Conservation (phyloP, 2,888 invertebrate species). For the Nineta flava region DNA sequence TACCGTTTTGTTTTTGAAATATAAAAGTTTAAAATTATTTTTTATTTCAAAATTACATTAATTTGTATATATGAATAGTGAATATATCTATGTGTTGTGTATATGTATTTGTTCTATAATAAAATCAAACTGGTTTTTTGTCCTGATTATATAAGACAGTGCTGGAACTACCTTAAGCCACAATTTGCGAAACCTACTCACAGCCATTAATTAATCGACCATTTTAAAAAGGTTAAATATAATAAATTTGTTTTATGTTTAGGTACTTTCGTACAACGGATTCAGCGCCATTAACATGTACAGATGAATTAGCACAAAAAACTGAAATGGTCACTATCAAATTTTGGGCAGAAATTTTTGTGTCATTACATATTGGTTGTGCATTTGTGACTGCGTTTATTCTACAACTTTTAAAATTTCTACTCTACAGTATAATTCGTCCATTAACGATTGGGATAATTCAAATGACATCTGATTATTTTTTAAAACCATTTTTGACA, state of each 20-base stretch:
- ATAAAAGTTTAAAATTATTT: too few species aligned
- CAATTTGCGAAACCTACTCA: too few species aligned
- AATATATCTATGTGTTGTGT: too few species aligned
- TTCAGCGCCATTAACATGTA: conserved; percentile 36
- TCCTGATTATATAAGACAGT: too few species aligned
- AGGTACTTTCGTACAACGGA: conserved; percentile 47
- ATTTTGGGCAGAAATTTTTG: conserved; percentile 54
- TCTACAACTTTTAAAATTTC: conserved; percentile 35
- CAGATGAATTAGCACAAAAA: conserved; percentile 39
- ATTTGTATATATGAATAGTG: too few species aligned
- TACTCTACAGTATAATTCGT: conserved; percentile 38
- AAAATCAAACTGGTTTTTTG: too few species aligned
- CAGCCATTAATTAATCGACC: too few species aligned
- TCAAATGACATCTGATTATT: conserved; percentile 48
- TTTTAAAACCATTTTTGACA: conserved; percentile 46
- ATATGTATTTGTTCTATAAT: too few species aligned
- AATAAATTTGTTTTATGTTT: conserved; percentile 10
- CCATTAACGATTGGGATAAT: conserved; percentile 42
- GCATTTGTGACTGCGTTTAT: conserved; percentile 43
- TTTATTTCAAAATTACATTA: too few species aligned
- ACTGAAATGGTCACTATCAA: conserved; percentile 39
- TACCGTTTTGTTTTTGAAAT: too few species aligned
- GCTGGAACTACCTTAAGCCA: too few species aligned
- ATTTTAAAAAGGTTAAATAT: too few species aligned
- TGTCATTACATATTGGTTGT: conserved; percentile 40